Conservation (phyloP, 2,113 vertebrate species). For the Phrynosoma platyrhinos region DNA sequence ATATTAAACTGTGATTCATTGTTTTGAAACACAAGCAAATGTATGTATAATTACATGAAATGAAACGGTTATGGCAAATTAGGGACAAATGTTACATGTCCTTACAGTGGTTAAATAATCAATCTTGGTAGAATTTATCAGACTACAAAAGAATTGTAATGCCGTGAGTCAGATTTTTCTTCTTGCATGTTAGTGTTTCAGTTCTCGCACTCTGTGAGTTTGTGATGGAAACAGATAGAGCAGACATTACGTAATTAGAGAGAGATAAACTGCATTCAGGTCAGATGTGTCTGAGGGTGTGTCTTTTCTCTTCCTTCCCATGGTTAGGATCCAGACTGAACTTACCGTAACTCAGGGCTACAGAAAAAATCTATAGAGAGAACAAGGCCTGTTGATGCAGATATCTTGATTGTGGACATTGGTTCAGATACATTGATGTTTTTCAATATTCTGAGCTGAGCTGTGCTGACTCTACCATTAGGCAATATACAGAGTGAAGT, state of each 20-base stretch:
- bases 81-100: constrained; percentile 48
- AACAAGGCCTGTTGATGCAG: neutral
- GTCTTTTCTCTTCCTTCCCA: neutral
- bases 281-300: neutral
- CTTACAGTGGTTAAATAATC: constrained; percentile 27
- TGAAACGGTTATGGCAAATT: constrained; percentile 61
- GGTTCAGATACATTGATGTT: too few relatives aligned
- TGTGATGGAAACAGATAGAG: neutral
- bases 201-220: neutral
- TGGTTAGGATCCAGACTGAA: neutral
- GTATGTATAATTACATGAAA: constrained; percentile 65
- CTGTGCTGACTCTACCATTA: too few relatives aligned
- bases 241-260: neutral
- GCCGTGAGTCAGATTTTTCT: neutral
- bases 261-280: neutral
- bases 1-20: constrained; percentile 76
- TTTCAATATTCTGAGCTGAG: too few relatives aligned
- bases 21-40: constrained; percentile 70
- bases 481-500: too few relatives aligned
- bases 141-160: constrained; percentile 14
- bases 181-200: neutral
- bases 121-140: constrained; percentile 47
- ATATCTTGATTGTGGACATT: too few relatives aligned
- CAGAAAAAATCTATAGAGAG: neutral
- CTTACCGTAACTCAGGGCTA: neutral